Base-by-base conservation (phyloP, 92 coral and sea anemone species). In the Epizoanthus fatuus region DNA sequence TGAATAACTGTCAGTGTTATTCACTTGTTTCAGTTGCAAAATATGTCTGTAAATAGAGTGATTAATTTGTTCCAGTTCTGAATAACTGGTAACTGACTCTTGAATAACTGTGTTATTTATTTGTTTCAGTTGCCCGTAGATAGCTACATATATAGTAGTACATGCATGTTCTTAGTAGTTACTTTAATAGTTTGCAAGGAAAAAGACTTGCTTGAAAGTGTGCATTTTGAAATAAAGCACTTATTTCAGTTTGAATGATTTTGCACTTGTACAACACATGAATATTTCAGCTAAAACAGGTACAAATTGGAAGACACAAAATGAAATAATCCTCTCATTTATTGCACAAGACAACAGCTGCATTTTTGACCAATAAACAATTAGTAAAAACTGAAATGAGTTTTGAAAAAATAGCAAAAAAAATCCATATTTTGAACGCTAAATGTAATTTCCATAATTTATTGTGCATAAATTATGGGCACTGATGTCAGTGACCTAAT, bases 21-120 rank as follows among this genome's bases (percentile, higher is more conserved):
- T 74, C 64, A 74, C 49, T 74, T 74, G 79, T 74, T 74, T 74
- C 45, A 74, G 79, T 74, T 74, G 77, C 77, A 72, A 72, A 72
- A 72, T 69, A 42, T 72, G 60, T 71, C 76, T 49, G 62, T 72
- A 19, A 72, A 72, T 72, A 72, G 60, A 72, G 77, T 72, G 17
- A 69, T 69, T 69, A 69, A 69, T 72, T 72, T 49, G 77, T 72
- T 72, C 77, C 77, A 51, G 77, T 72, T 72, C 55, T 72, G 77
- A 72, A 72, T 72, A 72, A 49, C 44, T 72, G 59, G 42, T 72
- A 72, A 44, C 53, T 69, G 38, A 20, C 37, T 69, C 38, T 22
- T 22, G 13, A 19, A n/a, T 22, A 69, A 69, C 56, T 69, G 75
- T 52, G 6, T 69, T 32, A 22, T 63, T 37, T 5, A 67, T n/a